Conservation (phyloP, 2,888 invertebrate species). For the Antitype chi region DNA sequence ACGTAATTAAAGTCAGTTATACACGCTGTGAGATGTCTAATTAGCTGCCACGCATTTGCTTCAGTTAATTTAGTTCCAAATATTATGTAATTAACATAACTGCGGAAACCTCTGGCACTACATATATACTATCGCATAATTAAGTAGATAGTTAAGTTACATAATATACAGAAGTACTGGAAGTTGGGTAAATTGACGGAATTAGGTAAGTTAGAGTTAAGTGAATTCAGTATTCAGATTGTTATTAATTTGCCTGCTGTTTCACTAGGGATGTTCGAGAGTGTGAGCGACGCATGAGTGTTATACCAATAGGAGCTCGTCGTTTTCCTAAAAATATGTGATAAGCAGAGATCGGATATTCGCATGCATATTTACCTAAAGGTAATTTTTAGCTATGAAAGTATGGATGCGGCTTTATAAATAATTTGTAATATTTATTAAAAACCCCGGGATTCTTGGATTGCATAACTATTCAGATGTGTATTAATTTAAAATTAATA, state of each 20-base stretch:
- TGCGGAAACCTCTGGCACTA: slow-evolving; percentile 46
- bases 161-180: slow-evolving; percentile 10
- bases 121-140: slow-evolving; percentile 21
- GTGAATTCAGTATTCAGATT: slow-evolving; percentile 18
- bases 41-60: slow-evolving; percentile 71
- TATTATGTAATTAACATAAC: slow-evolving; percentile 69
- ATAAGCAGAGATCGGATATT: too few species aligned
- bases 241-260: not conserved
- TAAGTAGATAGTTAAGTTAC: slow-evolving; percentile 31
- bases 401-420: too few species aligned
- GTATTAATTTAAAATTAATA: too few species aligned
- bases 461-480: too few species aligned
- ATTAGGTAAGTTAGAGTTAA: slow-evolving; percentile 33
- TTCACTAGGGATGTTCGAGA: slow-evolving; percentile 6
- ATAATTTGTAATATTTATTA: too few species aligned
- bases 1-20: slow-evolving; percentile 64
- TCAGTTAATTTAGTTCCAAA: slow-evolving; percentile 73
- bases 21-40: slow-evolving; percentile 72
- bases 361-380: too few species aligned
- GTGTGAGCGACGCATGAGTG: not conserved
- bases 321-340: too few species aligned
- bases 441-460: too few species aligned
- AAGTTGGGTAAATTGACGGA: slow-evolving; percentile 37
- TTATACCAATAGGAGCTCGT: too few species aligned
- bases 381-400: too few species aligned